Conservation (phyloP, 1,140 invertebrate species). For the Antheraea pernyi region DNA sequence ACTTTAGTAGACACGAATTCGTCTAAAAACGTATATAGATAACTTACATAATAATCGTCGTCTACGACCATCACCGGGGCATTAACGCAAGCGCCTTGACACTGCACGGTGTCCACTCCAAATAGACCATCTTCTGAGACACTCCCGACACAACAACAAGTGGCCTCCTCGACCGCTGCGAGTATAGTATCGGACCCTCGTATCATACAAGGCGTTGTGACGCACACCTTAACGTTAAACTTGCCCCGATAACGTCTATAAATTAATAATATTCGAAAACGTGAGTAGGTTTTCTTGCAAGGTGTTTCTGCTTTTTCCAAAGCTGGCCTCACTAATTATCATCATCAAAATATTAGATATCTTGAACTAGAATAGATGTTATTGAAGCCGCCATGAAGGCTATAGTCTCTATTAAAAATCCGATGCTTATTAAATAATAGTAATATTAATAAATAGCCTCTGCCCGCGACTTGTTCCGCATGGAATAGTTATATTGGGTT, state of each 20-base stretch:
- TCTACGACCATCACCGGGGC: conserved; percentile 58
- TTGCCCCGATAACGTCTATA: conserved; percentile 54
- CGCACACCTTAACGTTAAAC: conserved; percentile 62
- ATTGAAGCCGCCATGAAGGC: no score
- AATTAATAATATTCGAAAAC: not conserved
- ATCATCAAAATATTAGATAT: no score
- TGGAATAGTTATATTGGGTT: no score
- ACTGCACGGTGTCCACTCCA: conserved; percentile 61
- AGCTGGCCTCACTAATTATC: no score
- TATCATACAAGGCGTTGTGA: conserved; percentile 64
- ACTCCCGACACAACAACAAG: conserved; percentile 41
- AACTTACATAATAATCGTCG: conserved; percentile 66
- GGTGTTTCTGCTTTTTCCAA: no score
- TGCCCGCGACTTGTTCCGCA: no score
- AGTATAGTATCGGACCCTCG: conserved; percentile 58
- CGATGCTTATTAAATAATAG: no score
- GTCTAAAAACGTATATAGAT: not conserved
- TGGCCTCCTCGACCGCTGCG: conserved; percentile 43
- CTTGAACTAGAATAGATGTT: no score
- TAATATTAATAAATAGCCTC: no score
- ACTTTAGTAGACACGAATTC: not conserved
- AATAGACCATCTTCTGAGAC: conserved; percentile 55
- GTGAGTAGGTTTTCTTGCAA: no score
- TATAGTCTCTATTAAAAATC: no score
- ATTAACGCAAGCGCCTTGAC: conserved; percentile 64